These are phyloP conservation scores for Julus scandinavius DNA, from an alignment of 2,888 invertebrate genomes.

Conservation along the genomic window DNA sequence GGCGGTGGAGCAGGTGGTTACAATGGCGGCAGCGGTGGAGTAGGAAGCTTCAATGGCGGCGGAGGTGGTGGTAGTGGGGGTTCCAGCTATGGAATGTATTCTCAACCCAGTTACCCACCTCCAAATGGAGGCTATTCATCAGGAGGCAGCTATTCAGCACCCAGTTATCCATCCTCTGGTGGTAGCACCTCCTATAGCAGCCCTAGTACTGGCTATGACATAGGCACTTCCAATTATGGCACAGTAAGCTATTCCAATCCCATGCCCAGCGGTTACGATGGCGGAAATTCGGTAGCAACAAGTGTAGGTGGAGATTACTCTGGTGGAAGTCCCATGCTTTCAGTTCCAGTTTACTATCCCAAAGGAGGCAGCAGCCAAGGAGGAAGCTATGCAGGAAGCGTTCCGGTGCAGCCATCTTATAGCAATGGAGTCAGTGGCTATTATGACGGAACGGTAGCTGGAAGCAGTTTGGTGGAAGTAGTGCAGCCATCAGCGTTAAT, in stretches of 20 bases:
- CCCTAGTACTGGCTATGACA: neutral
- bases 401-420: slow-evolving; percentile 31
- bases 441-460: slow-evolving; percentile 50
- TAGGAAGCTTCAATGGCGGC: neutral
- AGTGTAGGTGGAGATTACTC: slow-evolving; percentile 35
- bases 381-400: slow-evolving; percentile 21
- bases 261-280: slow-evolving; percentile 4
- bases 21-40: neutral
- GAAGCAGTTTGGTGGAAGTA: slow-evolving; percentile 43
- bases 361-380: slow-evolving; percentile 9
- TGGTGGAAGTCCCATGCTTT: slow-evolving; percentile 49
- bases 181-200: slow-evolving; percentile 12
- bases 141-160: slow-evolving; percentile 25
- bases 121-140: slow-evolving; percentile 19
- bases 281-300: slow-evolving; percentile 29
- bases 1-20: neutral
- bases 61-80: neutral
- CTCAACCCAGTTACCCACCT: neutral
- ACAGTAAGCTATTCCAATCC: slow-evolving; percentile 3
- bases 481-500: slow-evolving; percentile 33
- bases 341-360: slow-evolving; percentile 55
- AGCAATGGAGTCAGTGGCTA: slow-evolving; percentile 56
- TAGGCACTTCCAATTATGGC: slow-evolving; percentile 43
- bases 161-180: neutral
- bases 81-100: neutral